Evolutionary conservation across 1,140 invertebrate species (phyloP).

Genomic region (Rhopalosiphum padi): DNA sequence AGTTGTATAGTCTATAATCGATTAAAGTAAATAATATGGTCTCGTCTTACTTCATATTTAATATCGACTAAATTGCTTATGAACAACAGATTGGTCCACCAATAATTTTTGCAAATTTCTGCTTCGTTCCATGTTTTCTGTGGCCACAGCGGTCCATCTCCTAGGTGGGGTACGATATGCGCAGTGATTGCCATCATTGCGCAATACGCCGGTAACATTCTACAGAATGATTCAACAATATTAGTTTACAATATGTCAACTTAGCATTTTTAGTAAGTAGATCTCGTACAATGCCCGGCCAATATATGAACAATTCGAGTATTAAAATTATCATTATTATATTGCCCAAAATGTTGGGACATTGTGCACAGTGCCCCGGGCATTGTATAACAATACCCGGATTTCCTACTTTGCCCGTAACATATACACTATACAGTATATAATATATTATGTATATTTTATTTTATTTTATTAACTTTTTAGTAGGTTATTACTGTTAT

Average conservation of each 20-base stretch:
- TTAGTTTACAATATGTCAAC: not conserved
- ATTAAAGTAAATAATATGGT: not conserved
- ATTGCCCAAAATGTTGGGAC: too few relatives aligned
- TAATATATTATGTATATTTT: too few relatives aligned
- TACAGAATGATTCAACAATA: not conserved
- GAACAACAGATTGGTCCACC: not conserved
- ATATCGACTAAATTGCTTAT: not conserved
- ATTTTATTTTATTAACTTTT: too few relatives aligned
- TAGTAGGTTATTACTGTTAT: too few relatives aligned
- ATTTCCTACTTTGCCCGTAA: too few relatives aligned
- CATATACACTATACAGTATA: too few relatives aligned
- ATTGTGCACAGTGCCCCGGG: too few relatives aligned
- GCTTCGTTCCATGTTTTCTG: slow-evolving; percentile 20
- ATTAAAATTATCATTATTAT: too few relatives aligned
- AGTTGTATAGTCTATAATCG: not conserved
- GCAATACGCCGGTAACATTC: slow-evolving; percentile 8
- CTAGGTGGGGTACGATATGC: not conserved
- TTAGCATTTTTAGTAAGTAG: not conserved
- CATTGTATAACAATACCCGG: too few relatives aligned
- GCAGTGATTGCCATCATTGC: not conserved
- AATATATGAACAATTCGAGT: too few relatives aligned
- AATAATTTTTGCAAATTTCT: not conserved
- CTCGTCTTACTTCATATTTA: not conserved
- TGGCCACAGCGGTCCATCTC: not conserved
- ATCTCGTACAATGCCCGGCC: too few relatives aligned